Base-by-base conservation (phyloP, 2,113 vertebrate species). In the Pollachius pollachius region DNA sequence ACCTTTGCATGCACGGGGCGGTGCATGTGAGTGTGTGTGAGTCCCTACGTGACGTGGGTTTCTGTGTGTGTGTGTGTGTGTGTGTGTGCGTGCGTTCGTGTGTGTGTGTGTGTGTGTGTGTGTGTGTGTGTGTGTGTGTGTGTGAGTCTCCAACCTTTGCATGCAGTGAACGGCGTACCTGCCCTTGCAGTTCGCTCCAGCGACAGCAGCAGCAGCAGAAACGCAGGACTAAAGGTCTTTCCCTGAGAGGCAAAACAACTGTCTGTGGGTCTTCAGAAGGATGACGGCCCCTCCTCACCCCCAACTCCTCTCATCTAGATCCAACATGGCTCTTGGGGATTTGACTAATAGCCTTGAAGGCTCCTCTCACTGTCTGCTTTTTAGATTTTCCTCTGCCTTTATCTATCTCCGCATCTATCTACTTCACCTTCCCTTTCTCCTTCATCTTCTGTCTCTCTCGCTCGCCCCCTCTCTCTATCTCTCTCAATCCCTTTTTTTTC, bases 311-410 rank as follows among this genome's bases (percentile, higher is more conserved):
- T 76, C 74, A 79, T 76, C 71, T 41, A 54, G 77, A 85, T 74
- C 77, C 69, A 76, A 69, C 64, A 21, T 71, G 63, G 73, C 80
- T 80, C 48, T 48, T 57, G 58, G 64, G 64, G 81, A 70, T 84
- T 82, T 81, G 63, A 69, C 63, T 79, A 73, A 81, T 72, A 84
- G 79, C 65, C 66, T 74, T 67, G 65, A 71, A 79, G 73, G 70
- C 73, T 72, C 75, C 71, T 68, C 21, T 65, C 73, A 12, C 4
- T 64, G 59, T 81, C 65, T 65, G 64, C 15, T 23, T 57, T 23
- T 85, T 83, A 79, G 54, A 66, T 84, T 81, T 80, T 41, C 30
- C 73, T 70, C 65, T 52, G 30, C 64, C 25, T 8, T 3, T 19
- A 0, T 27, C 15, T 2, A 19, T 41, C 63, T 52, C 65, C 23